Conservation (phyloP, 2,113 vertebrate species). For the Puma concolor region DNA sequence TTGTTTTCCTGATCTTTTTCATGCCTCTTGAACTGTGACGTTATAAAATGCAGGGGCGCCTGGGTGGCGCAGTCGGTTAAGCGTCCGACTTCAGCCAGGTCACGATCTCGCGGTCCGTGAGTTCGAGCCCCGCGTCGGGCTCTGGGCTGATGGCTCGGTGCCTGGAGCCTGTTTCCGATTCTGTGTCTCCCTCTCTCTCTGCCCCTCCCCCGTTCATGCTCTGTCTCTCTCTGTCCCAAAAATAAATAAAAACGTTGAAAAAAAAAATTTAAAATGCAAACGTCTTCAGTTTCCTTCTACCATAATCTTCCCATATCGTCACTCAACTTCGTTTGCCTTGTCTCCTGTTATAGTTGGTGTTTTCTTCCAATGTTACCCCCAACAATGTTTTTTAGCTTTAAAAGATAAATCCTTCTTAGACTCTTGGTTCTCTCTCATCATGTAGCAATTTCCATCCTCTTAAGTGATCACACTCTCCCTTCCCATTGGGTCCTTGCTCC, state of each 20-base stretch:
- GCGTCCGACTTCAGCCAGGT: too few species aligned
- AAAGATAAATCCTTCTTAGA: not conserved
- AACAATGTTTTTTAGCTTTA: not conserved
- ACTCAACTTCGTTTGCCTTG: not conserved
- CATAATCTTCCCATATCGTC: not conserved
- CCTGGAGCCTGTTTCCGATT: too few species aligned
- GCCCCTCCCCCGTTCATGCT: too few species aligned
- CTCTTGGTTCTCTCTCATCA: not conserved
- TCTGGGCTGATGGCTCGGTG: too few species aligned
- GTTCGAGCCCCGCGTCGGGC: too few species aligned
- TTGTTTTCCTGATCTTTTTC: not conserved
- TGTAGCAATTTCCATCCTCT: not conserved
- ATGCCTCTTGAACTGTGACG: not conserved
- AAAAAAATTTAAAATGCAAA: not conserved
- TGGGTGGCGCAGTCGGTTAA: too few species aligned
- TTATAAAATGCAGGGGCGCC: not conserved
- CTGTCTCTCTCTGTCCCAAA: too few species aligned
- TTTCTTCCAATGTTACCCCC: conserved; percentile 26
- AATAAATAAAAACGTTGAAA: too few species aligned
- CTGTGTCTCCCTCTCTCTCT: too few species aligned
- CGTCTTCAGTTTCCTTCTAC: not conserved
- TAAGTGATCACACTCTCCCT: not conserved
- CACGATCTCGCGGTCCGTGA: too few species aligned
- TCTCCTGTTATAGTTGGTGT: not conserved
- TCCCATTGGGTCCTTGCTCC: not conserved